Evolutionary conservation across 2,888 invertebrate species (phyloP), one percentile per base, ranked within the genome.

Genomic region (Lycophotia porphyrea): DNA sequence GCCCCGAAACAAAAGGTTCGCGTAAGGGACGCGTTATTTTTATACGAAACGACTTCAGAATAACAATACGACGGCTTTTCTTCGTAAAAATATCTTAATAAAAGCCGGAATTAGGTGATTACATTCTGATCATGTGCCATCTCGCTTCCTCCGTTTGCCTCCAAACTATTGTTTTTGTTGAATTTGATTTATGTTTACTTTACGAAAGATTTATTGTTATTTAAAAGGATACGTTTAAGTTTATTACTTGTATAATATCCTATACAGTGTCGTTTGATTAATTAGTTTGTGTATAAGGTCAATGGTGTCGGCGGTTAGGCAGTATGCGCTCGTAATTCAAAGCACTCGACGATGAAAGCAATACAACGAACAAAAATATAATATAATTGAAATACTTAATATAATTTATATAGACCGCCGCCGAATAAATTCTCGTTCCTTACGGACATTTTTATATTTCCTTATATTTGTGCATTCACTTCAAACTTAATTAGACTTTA

Each of bases 401-500:
- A 80, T 74, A 81, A 80, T 84, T 81, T 76, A 85, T 80, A 63
- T 70, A 85, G 72, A 81, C 85, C 79, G 82, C 87, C 86, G 71
- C 88, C 84, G 89, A 91, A 93, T 93, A 92, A 93, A 93, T 93
- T 93, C 91, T 90, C 84, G 87, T 92, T 91, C 90, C 88, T 91
- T 90, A 91, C 90, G 90, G 89, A 90, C 90, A 90, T 93, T 95
- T 95, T 95, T 94, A 94, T 93, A 94, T 94, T 94, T 94, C 94
- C 93, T 93, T 95, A 93, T 94, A 93, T 94, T 95, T 95, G 94
- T 95, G 94, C 94, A 94, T 95, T 95, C 94, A 95, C 94, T 95
- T 95, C 94, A 94, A 95, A 95, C 96, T 96, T 96, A 96, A 96
- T 96, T 96, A 96, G 95, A 96, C 93, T 96, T 96, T 96, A 96